phyloP scores from a whole-genome alignment of 1,140 invertebrate genomes.

The Idris sp. region DNA sequence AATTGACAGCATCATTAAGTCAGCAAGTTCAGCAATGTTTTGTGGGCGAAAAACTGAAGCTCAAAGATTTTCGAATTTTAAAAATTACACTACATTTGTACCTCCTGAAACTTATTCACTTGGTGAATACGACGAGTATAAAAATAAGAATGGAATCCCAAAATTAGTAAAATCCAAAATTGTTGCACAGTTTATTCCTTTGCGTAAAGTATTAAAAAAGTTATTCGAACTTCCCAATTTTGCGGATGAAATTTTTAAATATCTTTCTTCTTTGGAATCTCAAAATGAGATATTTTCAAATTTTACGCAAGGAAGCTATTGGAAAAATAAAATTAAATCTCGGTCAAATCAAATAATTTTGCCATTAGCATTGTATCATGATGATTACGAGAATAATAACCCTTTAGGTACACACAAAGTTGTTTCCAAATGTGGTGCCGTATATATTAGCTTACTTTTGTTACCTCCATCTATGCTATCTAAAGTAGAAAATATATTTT shows the following conservation, averaged over 20 bases:
- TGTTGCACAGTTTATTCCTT: constrained; percentile 4
- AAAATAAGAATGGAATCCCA: not conserved
- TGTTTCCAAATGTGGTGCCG: constrained; percentile 59
- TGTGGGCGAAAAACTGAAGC: too few species aligned
- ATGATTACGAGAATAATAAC: constrained; percentile 4
- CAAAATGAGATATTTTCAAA: not conserved
- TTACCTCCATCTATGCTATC: constrained; percentile 7
- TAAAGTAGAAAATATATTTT: constrained; percentile 9
- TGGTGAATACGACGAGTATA: constrained; percentile 13
- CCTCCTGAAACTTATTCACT: constrained; percentile 3
- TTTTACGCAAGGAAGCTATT: not conserved
- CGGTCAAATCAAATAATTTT: constrained; percentile 1
- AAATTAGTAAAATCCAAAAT: not conserved
- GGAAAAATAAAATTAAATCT: constrained; percentile 44
- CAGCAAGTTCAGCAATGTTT: too few species aligned
- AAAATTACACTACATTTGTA: constrained; percentile 8
- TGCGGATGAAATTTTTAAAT: too few species aligned
- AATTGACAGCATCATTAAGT: too few species aligned
- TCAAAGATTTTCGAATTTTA: not conserved
- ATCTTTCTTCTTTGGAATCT: too few species aligned
- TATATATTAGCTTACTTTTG: constrained; percentile 17
- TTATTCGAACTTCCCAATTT: not conserved
- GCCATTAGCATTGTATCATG: not conserved
- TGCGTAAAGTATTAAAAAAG: constrained; percentile 5
- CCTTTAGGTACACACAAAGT: constrained; percentile 1